Percentiles rank a stretch among this genome's conserved stretches.
Conservation (phyloP, 2,797 vertebrate genomes). For the Parauchenoglanis ngamensis region DNA sequence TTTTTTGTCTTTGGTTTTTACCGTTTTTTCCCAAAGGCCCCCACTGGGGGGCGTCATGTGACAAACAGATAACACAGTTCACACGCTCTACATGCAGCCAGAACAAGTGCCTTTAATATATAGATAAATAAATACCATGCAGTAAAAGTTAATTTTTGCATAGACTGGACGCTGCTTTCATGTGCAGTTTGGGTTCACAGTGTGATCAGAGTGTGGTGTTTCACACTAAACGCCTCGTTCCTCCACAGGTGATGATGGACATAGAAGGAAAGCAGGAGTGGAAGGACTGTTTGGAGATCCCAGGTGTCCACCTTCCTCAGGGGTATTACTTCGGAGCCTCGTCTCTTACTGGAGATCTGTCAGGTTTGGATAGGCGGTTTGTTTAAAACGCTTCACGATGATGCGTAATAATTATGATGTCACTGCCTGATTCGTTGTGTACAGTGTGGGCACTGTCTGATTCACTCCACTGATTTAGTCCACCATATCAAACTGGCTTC, state of each 20-base stretch:
- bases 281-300: conserved; percentile 86
- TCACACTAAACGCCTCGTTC: not conserved
- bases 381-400: not conserved
- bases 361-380: conserved; percentile 72
- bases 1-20: not conserved
- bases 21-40: not conserved
- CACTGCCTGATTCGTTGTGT: not conserved
- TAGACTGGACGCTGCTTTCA: not conserved
- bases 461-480: not conserved
- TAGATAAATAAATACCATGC: no score
- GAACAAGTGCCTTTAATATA: not conserved
- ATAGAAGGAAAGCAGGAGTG: conserved; percentile 88
- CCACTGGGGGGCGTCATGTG: conserved; percentile 8
- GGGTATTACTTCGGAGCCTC: conserved; percentile 91
- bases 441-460: not conserved
- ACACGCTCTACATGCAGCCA: not conserved
- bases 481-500: no score
- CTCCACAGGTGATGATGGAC: conserved; percentile 83
- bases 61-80: not conserved
- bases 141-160: not conserved
- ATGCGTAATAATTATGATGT: not conserved
- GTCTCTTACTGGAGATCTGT: conserved; percentile 88
- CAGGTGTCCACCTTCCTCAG: conserved; percentile 80
- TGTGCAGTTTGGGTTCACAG: not conserved
- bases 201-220: not conserved